These are phyloP conservation scores for Platyscapa corneri DNA, from an alignment of 1,140 invertebrate genomes.

Conservation along the genomic window DNA sequence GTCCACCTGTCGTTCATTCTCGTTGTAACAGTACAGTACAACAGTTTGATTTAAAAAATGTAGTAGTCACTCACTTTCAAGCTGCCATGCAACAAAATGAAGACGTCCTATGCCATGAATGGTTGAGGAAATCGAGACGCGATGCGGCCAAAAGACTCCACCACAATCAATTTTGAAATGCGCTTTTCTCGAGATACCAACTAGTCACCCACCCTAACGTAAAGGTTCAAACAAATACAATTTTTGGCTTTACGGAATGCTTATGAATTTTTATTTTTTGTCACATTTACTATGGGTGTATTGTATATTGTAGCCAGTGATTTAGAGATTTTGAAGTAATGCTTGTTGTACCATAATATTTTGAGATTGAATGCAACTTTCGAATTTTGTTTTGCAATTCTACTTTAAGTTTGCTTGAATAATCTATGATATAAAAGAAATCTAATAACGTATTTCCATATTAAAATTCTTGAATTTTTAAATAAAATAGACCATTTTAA, in stretches of 20 bases:
- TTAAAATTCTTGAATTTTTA: too few species aligned
- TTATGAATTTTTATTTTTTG: background rate
- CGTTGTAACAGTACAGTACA: background rate
- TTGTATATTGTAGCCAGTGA: too few species aligned
- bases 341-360: too few species aligned
- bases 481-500: too few species aligned
- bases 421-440: too few species aligned
- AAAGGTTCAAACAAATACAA: background rate
- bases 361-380: too few species aligned
- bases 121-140: too few species aligned
- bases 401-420: too few species aligned
- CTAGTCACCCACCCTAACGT: background rate
- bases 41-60: background rate
- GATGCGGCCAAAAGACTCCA: background rate
- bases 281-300: too few species aligned
- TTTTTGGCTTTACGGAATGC: background rate
- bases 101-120: background rate
- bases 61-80: background rate
- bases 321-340: too few species aligned
- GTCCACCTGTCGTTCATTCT: background rate
- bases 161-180: background rate
- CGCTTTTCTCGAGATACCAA: background rate
- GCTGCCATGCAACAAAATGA: background rate
- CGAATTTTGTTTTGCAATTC: too few species aligned
- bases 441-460: too few species aligned